A percentile compares a stretch with the other conserved stretches of the same genome.
Conservation (phyloP, 1,140 invertebrate species). For the Diorhabda carinulata region DNA sequence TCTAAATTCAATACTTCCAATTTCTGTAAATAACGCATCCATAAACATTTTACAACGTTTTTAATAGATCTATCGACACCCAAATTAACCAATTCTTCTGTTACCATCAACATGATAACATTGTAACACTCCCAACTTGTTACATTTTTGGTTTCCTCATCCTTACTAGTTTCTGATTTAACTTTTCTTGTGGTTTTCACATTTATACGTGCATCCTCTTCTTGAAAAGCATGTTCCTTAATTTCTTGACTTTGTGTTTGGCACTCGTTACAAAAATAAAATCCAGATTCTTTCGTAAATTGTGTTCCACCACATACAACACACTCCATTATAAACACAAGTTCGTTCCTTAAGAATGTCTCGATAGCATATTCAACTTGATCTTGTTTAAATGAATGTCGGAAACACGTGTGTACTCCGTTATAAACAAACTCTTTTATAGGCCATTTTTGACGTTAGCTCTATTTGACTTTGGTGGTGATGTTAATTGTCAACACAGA, state of each 20-base stretch:
- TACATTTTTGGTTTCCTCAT: conserved; percentile 33
- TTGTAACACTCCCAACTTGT: conserved; percentile 67
- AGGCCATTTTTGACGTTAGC: too few relatives aligned
- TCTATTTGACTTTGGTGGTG: too few relatives aligned
- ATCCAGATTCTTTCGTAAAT: conserved; percentile 52
- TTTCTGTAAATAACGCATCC: conserved; percentile 58
- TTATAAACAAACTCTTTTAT: too few relatives aligned
- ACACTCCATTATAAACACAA: conserved; percentile 36
- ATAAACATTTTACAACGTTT: conserved; percentile 58
- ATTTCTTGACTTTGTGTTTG: conserved; percentile 53
- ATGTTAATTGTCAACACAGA: too few relatives aligned
- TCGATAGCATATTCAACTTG: too few relatives aligned
- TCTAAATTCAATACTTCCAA: conserved; percentile 54
- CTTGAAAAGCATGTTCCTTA: conserved; percentile 46
- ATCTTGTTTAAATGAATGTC: too few relatives aligned
- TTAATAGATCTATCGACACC: conserved; percentile 57
- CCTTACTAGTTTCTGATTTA: conserved; percentile 20
- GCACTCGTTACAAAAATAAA: conserved; percentile 55
- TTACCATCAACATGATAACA: conserved; percentile 57
- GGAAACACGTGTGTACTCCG: too few relatives aligned
- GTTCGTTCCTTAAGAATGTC: too few relatives aligned
- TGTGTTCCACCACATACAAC: conserved; percentile 48
- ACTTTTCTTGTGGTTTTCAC: conserved; percentile 25
- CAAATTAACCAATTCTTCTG: conserved; percentile 57
- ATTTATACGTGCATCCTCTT: conserved; percentile 19